Conservation (phyloP, 2,888 invertebrate genomes). For the Aricia artaxerxes region DNA sequence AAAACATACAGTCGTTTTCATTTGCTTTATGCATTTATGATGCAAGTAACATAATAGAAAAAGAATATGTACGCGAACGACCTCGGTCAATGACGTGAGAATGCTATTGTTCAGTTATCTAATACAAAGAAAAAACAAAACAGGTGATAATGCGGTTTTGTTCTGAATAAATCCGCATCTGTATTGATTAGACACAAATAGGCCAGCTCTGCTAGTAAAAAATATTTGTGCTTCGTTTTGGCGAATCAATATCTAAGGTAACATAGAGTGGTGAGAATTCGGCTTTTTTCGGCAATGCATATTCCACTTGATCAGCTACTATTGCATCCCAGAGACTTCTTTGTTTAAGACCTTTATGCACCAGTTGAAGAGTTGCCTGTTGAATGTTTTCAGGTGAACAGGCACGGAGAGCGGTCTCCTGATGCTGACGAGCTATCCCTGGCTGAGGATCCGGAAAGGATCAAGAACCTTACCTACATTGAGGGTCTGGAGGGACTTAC, state of each 20-base stretch:
- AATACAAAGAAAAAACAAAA: neutral
- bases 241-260: too few relatives aligned
- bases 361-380: neutral
- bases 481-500: conserved; percentile 69
- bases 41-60: neutral
- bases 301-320: neutral
- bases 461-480: conserved; percentile 56
- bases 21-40: too few relatives aligned
- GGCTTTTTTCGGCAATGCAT: neutral
- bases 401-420: conserved; percentile 70
- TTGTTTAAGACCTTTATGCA: neutral
- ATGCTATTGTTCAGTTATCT: conserved; percentile 2
- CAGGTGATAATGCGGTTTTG: too few relatives aligned
- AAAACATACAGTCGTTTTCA: too few relatives aligned
- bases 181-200: neutral
- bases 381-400: conserved; percentile 56
- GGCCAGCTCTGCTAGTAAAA: neutral
- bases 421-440: conserved; percentile 67
- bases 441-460: conserved; percentile 56
- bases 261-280: too few relatives aligned
- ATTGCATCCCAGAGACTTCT: neutral
- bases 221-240: too few relatives aligned
- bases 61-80: neutral
- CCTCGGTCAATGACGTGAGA: conserved; percentile 13
- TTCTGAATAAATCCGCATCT: neutral